phyloP scores from a whole-genome alignment of 1,140 invertebrate species.

The Euura saliciscinereae region DNA sequence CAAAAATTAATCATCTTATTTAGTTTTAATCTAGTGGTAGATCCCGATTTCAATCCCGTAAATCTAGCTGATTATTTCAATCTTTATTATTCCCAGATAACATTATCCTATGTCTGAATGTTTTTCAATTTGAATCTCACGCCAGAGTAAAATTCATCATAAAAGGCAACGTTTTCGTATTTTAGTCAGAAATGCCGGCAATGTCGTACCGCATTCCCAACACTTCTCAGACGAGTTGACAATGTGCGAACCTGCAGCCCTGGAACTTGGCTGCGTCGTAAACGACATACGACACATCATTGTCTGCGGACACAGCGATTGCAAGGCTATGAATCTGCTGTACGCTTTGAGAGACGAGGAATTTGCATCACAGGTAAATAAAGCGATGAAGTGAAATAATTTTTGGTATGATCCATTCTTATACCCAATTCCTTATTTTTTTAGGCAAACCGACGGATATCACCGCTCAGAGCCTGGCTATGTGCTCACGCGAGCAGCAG shows the following conservation, averaged over 20 bases:
- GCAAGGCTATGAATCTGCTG: constrained; percentile 95
- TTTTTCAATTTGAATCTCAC: not conserved
- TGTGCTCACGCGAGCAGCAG: constrained; percentile 84
- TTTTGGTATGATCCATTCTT: constrained; percentile 10
- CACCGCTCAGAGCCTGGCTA: constrained; percentile 90
- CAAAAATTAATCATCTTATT: not conserved
- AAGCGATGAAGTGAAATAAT: not conserved
- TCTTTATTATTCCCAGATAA: not conserved
- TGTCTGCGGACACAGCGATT: constrained; percentile 96
- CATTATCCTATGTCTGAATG: not conserved
- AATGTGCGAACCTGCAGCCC: constrained; percentile 91
- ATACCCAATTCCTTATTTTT: constrained; percentile 32
- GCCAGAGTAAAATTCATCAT: constrained; percentile 10
- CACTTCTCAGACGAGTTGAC: constrained; percentile 85
- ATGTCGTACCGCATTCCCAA: constrained; percentile 88
- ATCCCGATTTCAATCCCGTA: not conserved
- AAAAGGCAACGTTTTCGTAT: constrained; percentile 35
- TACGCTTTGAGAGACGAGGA: constrained; percentile 82
- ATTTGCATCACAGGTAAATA: constrained; percentile 70
- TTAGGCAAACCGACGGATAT: constrained; percentile 79
- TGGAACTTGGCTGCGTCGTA: constrained; percentile 92
- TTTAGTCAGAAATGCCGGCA: constrained; percentile 93
- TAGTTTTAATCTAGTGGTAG: no score
- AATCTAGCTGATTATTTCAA: not conserved
- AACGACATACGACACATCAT: constrained; percentile 93